Conservation (phyloP, 2,797 vertebrate species). For the Cyprinodon diabolis region DNA sequence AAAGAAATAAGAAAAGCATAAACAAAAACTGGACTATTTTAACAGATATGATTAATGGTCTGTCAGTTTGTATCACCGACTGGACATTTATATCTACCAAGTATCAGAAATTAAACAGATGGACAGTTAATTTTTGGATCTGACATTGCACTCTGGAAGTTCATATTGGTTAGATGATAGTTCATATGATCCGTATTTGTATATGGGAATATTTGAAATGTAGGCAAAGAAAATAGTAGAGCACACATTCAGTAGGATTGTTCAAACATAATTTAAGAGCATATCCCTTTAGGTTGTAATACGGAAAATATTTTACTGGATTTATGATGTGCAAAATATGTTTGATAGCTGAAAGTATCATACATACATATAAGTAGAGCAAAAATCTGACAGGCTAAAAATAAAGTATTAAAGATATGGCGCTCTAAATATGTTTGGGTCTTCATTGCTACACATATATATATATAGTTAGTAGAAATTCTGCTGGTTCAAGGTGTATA, state of each 20-base stretch:
- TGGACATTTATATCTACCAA: neutral
- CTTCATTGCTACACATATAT: neutral
- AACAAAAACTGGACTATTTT: neutral
- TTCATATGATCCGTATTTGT: neutral
- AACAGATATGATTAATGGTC: neutral
- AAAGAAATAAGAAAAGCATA: neutral
- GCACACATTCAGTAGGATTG: no score
- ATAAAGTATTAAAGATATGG: neutral
- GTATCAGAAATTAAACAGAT: neutral
- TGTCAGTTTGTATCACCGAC: neutral
- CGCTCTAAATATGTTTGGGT: neutral
- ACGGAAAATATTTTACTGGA: neutral
- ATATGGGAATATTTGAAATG: neutral
- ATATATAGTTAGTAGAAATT: neutral
- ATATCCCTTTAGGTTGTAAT: neutral
- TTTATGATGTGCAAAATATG: neutral
- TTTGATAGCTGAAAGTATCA: neutral
- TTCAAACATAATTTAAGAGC: no score
- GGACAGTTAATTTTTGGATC: neutral
- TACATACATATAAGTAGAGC: neutral
- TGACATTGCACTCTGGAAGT: neutral
- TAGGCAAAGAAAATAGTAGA: neutral
- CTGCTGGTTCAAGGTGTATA: slow-evolving; percentile 35
- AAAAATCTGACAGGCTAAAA: neutral
- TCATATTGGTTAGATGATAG: neutral